phyloP scores from a whole-genome alignment of 30 jellyfish, hydroid and myxozoan genomes.

The Euphysa ruthae region DNA sequence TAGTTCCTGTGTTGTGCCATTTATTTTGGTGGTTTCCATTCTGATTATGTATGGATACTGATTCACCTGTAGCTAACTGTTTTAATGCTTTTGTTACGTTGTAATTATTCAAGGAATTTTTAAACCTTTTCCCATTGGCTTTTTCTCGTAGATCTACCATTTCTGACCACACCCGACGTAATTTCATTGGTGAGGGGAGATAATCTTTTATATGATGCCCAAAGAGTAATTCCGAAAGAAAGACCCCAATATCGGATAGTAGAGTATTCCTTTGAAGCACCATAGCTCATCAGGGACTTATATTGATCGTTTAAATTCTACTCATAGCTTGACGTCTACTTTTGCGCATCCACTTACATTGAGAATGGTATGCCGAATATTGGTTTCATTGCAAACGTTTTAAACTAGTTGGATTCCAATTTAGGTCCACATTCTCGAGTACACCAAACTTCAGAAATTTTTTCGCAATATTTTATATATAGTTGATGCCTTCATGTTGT shows the following conservation, averaged over 20 bases:
- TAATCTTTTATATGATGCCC: not conserved
- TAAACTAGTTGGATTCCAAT: not conserved
- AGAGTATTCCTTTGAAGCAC: not conserved
- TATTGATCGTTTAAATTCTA: not conserved
- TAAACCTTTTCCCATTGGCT: not conserved
- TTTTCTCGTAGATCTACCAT: not conserved
- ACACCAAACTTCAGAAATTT: not conserved
- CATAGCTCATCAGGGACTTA: not conserved
- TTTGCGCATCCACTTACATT: too few species aligned
- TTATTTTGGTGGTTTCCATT: not conserved
- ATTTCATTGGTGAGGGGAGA: not conserved
- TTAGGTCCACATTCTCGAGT: too few species aligned
- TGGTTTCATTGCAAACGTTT: not conserved
- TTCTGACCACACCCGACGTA: not conserved
- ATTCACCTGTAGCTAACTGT: not conserved
- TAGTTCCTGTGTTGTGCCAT: conserved; percentile 2
- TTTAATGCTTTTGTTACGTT: not conserved
- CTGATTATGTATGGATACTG: not conserved
- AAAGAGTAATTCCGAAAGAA: not conserved
- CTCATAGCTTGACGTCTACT: too few species aligned
- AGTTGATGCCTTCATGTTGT: too few species aligned
- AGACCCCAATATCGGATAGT: not conserved
- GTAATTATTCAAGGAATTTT: not conserved
- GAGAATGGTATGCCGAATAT: too few species aligned
- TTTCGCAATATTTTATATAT: too few species aligned